Evolutionary conservation across 2,797 vertebrate species (phyloP).

Genomic region (Pseudochirops corinnae): DNA sequence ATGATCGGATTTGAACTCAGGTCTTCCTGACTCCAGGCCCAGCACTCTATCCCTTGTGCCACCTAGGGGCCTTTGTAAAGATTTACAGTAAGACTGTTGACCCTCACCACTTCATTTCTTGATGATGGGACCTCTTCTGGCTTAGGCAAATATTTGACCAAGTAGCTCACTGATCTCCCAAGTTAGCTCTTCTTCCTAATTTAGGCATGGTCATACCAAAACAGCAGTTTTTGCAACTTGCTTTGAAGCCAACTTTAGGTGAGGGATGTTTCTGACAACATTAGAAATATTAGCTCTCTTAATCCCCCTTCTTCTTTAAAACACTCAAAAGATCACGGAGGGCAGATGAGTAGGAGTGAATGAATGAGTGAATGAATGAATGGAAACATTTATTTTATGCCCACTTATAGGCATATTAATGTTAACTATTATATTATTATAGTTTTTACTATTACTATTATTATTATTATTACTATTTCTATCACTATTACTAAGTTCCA

Average conservation of each 20-base stretch:
- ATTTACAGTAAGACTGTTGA: background rate
- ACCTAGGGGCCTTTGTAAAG: background rate
- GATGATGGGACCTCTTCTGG: background rate
- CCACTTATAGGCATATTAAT: background rate
- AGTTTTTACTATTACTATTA: background rate
- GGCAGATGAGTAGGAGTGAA: background rate
- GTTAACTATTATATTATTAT: background rate
- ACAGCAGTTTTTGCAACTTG: background rate
- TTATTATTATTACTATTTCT: background rate
- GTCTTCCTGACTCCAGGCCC: background rate
- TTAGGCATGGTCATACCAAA: background rate
- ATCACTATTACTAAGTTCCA: background rate
- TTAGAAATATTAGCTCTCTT: background rate
- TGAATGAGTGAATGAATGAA: background rate
- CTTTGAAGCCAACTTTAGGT: background rate
- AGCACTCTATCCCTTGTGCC: background rate
- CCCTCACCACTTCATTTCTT: background rate
- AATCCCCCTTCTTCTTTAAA: background rate
- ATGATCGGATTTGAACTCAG: background rate
- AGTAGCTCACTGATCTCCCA: background rate
- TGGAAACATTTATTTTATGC: background rate
- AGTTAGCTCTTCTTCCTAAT: background rate
- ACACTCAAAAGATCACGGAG: background rate
- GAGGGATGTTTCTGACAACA: background rate
- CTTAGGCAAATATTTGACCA: background rate